phyloP scores from a whole-genome alignment of 2,797 vertebrate species.

The Sebastes matsubarae region DNA sequence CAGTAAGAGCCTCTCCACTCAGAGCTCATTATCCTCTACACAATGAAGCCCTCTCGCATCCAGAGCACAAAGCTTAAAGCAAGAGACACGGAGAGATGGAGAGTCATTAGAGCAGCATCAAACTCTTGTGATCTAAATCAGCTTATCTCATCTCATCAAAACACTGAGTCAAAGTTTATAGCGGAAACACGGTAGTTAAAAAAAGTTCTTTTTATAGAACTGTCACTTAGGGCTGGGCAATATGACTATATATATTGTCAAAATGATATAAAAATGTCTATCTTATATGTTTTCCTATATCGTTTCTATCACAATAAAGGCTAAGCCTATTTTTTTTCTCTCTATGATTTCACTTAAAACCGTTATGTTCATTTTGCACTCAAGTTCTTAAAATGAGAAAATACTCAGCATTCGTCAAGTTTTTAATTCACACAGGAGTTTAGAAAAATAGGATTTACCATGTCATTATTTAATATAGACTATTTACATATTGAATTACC shows the following conservation, averaged over 20 bases:
- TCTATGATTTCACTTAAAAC: too few species aligned
- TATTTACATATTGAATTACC: too few species aligned
- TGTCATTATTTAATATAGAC: too few species aligned
- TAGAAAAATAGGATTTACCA: too few species aligned
- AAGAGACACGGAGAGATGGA: neutral
- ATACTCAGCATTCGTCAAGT: rapidly evolving
- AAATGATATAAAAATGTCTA: too few species aligned
- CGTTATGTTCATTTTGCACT: too few species aligned
- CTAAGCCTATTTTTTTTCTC: too few species aligned
- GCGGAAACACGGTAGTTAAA: neutral
- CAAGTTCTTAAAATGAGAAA: too few species aligned
- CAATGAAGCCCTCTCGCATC: constrained; percentile 30
- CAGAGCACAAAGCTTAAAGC: constrained; percentile 31
- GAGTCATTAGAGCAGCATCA: constrained; percentile 29
- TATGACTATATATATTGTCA: too few species aligned
- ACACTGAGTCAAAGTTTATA: neutral
- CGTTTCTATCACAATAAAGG: too few species aligned
- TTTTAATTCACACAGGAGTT: too few species aligned
- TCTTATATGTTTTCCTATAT: too few species aligned
- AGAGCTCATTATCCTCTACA: constrained; percentile 57
- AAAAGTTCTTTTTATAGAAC: neutral
- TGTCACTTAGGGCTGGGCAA: neutral
- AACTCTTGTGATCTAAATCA: constrained; percentile 8
- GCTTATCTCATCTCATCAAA: neutral
- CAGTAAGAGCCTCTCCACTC: constrained; percentile 48